Evolutionary conservation across 2,113 vertebrate genomes (phyloP).

Genomic region (Chlorodrepanis virens): DNA sequence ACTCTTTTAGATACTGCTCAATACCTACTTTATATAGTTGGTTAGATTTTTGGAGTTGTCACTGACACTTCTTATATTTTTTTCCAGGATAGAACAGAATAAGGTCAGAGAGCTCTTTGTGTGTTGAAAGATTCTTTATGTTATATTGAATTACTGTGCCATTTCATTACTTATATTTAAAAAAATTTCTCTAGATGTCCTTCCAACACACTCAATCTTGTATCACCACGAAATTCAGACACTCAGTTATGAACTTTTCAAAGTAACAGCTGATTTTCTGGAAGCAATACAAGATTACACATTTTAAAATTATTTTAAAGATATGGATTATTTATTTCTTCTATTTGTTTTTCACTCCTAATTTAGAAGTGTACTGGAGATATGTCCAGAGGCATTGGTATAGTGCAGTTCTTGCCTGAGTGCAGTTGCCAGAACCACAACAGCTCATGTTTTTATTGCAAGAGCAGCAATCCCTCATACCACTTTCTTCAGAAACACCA

Average conservation of each 20-base stretch:
- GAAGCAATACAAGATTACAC: neutral
- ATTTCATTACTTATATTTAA: neutral
- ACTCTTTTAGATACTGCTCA: neutral
- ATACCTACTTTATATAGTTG: neutral
- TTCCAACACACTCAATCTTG: neutral
- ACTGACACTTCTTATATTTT: neutral
- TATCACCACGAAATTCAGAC: neutral
- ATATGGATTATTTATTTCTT: neutral
- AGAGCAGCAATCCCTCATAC: neutral
- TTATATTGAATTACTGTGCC: neutral
- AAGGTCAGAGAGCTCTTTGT: neutral
- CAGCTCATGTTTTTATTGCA: neutral
- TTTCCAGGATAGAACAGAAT: neutral
- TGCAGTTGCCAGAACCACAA: neutral
- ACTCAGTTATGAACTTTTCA: neutral
- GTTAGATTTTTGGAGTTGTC: neutral
- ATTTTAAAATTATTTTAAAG: neutral
- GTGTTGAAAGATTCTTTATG: neutral
- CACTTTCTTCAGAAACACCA: neutral
- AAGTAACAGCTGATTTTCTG: neutral
- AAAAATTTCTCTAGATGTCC: neutral
- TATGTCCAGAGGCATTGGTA: neutral
- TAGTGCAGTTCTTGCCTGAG: neutral
- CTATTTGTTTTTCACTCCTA: neutral
- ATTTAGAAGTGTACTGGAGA: neutral